phyloP scores from a whole-genome alignment of 2,797 vertebrate genomes.

The Apogon talboti region DNA sequence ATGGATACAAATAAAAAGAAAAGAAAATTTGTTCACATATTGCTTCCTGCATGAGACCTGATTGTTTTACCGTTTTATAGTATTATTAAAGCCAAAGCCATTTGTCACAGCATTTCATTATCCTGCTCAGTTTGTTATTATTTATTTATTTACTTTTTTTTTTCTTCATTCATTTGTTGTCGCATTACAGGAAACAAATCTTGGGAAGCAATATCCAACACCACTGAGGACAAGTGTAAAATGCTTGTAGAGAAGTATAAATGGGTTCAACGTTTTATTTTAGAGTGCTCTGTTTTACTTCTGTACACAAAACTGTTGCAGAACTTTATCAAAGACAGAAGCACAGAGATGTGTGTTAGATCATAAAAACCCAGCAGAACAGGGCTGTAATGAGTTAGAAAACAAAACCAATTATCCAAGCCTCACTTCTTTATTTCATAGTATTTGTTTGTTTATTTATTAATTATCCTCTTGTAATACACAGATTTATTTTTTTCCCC shows the following conservation, averaged over 20 bases:
- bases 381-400: slow-evolving; percentile 15
- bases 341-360: slow-evolving; percentile 13
- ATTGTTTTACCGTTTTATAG: no score
- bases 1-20: no score
- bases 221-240: neutral
- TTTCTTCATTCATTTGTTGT: neutral
- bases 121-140: neutral
- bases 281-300: neutral
- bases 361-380: slow-evolving; percentile 11
- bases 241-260: neutral
- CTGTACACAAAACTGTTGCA: slow-evolving; percentile 7
- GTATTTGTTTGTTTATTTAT: slow-evolving; percentile 41
- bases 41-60: no score
- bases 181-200: neutral
- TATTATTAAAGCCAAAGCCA: no score
- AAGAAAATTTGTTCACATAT: no score
- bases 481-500: slow-evolving; percentile 18
- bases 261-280: neutral
- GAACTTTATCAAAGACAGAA: slow-evolving; percentile 11
- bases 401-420: slow-evolving; percentile 42
- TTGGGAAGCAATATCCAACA: neutral
- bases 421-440: slow-evolving; percentile 23
- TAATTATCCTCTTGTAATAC: slow-evolving; percentile 22
- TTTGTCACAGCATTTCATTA: neutral
- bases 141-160: no score